phyloP scores from a whole-genome alignment of 1,140 invertebrate species.

The Panulirus ornatus region DNA sequence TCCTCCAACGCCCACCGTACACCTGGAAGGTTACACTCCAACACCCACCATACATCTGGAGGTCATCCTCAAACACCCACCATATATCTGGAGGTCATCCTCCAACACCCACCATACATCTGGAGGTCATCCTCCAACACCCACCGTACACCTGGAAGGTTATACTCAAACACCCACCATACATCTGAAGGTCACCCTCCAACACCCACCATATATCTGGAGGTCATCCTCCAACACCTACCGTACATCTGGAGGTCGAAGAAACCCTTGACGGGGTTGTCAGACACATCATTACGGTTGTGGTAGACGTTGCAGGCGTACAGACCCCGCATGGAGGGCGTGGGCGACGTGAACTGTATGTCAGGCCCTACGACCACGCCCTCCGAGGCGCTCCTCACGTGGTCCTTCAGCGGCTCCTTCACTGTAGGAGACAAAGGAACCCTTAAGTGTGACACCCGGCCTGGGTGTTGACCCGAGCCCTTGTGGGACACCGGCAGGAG shows the following conservation, averaged over 20 bases:
- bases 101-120: neutral
- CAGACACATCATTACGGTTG: neutral
- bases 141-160: neutral
- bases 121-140: neutral
- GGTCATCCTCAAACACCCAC: neutral
- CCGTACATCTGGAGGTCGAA: conserved; percentile 21
- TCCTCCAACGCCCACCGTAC: neutral
- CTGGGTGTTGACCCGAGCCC: no score
- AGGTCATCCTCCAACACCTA: neutral
- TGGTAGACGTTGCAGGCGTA: neutral
- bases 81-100: neutral
- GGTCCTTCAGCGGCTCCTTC: neutral
- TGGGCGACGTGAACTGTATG: neutral
- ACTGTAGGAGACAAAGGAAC: neutral
- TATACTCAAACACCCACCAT: neutral
- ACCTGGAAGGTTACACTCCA: neutral
- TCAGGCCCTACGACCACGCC: neutral
- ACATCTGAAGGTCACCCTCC: neutral
- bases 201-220: neutral
- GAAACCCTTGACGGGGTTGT: neutral
- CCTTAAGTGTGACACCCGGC: no score
- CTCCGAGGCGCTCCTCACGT: neutral
- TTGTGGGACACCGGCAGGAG: no score
- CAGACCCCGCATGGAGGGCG: neutral
- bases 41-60: neutral